Evolutionary conservation across 2,113 vertebrate genomes (phyloP).

Genomic region (Halichoerus grypus): DNA sequence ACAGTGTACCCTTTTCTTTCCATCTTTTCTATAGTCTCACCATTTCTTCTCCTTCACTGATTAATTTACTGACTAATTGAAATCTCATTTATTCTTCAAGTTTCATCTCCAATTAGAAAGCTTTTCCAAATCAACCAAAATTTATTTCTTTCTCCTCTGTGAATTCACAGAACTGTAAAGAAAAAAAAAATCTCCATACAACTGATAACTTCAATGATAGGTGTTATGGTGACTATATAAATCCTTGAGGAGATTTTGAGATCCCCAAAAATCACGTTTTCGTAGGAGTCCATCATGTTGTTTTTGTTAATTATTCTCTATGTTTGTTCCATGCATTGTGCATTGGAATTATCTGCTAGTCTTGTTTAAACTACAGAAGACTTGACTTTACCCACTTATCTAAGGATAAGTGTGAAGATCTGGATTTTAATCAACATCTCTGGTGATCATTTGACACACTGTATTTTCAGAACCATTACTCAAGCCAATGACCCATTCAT

Average conservation of each 20-base stretch:
- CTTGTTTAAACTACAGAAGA: neutral
- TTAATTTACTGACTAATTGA: neutral
- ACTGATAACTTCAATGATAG: neutral
- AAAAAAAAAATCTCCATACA: neutral
- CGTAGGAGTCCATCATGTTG: neutral
- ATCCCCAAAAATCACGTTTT: neutral
- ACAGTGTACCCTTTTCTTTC: neutral
- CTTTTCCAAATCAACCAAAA: neutral
- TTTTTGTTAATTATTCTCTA: neutral
- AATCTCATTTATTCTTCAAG: neutral
- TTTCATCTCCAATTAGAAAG: neutral
- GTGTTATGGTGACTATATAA: neutral
- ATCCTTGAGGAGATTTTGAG: neutral
- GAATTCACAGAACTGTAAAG: neutral
- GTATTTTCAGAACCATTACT: neutral
- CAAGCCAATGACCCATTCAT: neutral
- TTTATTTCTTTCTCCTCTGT: neutral
- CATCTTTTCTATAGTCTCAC: neutral
- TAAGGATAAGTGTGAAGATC: neutral
- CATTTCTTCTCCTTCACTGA: neutral
- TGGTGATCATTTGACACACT: neutral
- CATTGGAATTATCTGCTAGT: neutral
- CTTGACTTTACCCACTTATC: neutral
- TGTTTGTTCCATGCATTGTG: neutral
- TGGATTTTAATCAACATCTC: neutral